Base-by-base conservation (phyloP, 2,888 invertebrate species). In the Hofmannophila pseudospretella region DNA sequence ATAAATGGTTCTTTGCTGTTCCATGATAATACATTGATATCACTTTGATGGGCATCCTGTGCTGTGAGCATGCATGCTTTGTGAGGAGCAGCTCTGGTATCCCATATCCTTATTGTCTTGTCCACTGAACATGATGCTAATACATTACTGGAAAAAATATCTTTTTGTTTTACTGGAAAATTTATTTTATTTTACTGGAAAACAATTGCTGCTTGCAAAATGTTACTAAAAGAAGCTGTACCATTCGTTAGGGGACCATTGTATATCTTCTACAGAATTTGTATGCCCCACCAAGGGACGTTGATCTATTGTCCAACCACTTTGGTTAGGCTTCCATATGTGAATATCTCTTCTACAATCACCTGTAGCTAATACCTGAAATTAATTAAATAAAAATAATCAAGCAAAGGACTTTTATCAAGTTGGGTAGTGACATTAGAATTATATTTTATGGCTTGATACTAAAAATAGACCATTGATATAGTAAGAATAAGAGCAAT, bases 21-120 rank as follows among this genome's bases (percentile, higher is more conserved):
- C 99, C 99, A 99, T 52, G 95, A 94, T 59, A 99, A 95, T 1
- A 99, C 99, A 87, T 99, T 99, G 1, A 99, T 91, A 73, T 99
- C 99, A 55, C 91, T 91, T 41, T 93, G 89, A 72, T 99, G 99
- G 3, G 98, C 96, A 58, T 94, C 90, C 25, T 91, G 89, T 33
- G 93, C 92, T 0, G 95, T 94, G 30, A 98, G 73, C 94, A 98
- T 98, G 65, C 97, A 97, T 0, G 97, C 96, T 66, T 96, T 95
- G 36, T 90, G 90, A 0, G 96, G 95, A 3, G 93, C 88, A 1
- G 93, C 94, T 67, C 99, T 89, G 4, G 93, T 93, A 73, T 99
- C 99, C 99, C 99, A 99, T 64, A 99, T 93, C 56, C 97, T 92
- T 47, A 99, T 94, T 44, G 93, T 92, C 82, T 92, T 94, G 66